These are phyloP conservation scores for Colostygia pectinataria DNA, from an alignment of 2,888 invertebrate species.

Conservation along the genomic window DNA sequence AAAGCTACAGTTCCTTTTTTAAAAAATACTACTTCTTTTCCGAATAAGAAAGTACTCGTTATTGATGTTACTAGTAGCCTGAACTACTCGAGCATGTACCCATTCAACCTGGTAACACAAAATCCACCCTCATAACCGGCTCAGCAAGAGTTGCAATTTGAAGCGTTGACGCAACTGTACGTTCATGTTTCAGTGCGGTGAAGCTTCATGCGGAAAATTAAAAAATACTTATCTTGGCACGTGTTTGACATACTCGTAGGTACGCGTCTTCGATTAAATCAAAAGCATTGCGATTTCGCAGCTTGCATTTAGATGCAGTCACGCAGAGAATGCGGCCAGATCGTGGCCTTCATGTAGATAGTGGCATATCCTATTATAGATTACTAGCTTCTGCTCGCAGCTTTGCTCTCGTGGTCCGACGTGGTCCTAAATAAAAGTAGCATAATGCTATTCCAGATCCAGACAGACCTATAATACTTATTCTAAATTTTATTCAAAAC, in stretches of 20 bases:
- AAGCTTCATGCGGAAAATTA: slow-evolving; percentile 45
- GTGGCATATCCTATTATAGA: too few relatives aligned
- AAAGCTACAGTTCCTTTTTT: too few relatives aligned
- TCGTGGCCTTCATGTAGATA: slow-evolving; percentile 38
- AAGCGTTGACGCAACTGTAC: slow-evolving; percentile 26
- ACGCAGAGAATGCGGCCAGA: slow-evolving; percentile 40
- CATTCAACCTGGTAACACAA: slow-evolving; percentile 30
- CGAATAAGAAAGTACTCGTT: too few relatives aligned
- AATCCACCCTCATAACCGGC: slow-evolving; percentile 29
- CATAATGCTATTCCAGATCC: too few relatives aligned
- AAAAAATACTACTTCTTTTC: too few relatives aligned
- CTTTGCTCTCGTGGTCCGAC: too few relatives aligned
- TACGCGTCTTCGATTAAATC: slow-evolving; percentile 16
- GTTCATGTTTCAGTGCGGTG: slow-evolving; percentile 28
- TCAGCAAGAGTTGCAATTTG: slow-evolving; percentile 20
- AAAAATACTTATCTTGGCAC: slow-evolving; percentile 53
- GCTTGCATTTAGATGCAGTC: slow-evolving; percentile 20
- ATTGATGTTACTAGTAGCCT: too few relatives aligned
- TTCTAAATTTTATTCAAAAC: too few relatives aligned
- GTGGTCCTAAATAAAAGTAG: too few relatives aligned
- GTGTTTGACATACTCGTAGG: slow-evolving; percentile 34
- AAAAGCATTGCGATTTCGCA: slow-evolving; percentile 20
- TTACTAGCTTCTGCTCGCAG: too few relatives aligned
- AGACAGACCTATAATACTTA: too few relatives aligned
- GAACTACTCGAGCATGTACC: slow-evolving; percentile 5